A percentile compares a stretch with the other conserved stretches of the same genome.
Evolutionary conservation across 2,113 vertebrate genomes (phyloP).

Genomic region (Ptilonorhynchus violaceus): DNA sequence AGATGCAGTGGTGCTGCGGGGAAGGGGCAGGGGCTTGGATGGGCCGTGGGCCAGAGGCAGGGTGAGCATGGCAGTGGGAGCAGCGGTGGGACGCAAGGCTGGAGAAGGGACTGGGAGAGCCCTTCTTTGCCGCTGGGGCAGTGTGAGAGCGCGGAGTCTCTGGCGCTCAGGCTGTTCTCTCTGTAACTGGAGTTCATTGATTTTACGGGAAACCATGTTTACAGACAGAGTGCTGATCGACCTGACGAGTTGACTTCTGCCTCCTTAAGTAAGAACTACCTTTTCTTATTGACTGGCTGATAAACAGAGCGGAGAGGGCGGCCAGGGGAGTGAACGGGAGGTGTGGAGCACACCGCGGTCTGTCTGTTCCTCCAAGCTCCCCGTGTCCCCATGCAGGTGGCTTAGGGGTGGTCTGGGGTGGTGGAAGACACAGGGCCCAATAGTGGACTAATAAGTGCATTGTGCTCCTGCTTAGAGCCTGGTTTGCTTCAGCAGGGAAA

Average conservation of each 20-base stretch:
- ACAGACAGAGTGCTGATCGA: constrained; percentile 99
- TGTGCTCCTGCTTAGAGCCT: background rate
- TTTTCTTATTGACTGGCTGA: constrained; percentile 86
- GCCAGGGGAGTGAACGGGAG: background rate
- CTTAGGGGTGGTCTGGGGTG: background rate
- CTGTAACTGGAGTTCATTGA: constrained; percentile 98
- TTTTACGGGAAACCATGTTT: constrained; percentile 99
- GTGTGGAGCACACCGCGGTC: background rate
- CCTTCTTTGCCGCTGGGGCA: background rate
- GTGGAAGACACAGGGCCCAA: rapidly evolving
- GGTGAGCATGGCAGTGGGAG: background rate
- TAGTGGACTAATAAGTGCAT: rapidly evolving
- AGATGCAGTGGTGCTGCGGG: background rate
- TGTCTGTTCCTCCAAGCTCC: background rate
- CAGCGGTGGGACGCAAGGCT: background rate
- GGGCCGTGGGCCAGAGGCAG: rapidly evolving
- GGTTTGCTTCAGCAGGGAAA: background rate
- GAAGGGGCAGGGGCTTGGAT: background rate
- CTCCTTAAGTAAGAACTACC: constrained; percentile 92
- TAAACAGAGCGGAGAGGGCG: constrained; percentile 66
- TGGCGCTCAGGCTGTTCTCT: constrained; percentile 84
- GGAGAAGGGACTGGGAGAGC: background rate
- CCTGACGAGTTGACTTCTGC: constrained; percentile 96
- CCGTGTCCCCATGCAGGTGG: rapidly evolving
- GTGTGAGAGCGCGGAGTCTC: constrained; percentile 69